Evolutionary conservation across 2,797 vertebrate genomes (phyloP).

Genomic region (Ceyx erithaca): DNA sequence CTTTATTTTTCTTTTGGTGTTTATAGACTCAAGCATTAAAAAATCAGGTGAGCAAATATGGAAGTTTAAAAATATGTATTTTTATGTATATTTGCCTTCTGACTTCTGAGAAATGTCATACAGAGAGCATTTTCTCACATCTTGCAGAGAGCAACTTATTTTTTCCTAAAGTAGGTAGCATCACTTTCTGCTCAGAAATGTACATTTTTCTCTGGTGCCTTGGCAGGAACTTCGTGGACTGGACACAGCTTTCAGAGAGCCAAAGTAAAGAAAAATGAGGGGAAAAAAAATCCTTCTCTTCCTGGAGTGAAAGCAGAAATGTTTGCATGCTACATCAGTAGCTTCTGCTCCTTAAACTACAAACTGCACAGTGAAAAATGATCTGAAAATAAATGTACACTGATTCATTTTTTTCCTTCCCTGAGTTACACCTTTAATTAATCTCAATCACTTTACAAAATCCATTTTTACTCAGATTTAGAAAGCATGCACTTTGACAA

Average conservation of each 20-base stretch:
- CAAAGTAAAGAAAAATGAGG: constrained; percentile 28
- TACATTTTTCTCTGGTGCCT: not conserved
- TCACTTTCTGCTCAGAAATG: not conserved
- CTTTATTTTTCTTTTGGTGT: not conserved
- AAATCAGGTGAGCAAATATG: not conserved
- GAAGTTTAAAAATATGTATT: not conserved
- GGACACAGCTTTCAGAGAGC: constrained; percentile 13
- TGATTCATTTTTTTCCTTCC: constrained; percentile 22
- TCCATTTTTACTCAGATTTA: constrained; percentile 54
- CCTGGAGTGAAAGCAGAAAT: not conserved
- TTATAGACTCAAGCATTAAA: not conserved
- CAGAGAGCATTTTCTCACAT: not conserved
- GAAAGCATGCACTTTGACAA: constrained; percentile 40
- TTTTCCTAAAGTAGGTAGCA: not conserved
- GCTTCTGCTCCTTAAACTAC: constrained; percentile 38
- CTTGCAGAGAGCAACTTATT: not conserved
- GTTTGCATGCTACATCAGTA: constrained; percentile 10
- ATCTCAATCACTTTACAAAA: constrained; percentile 64
- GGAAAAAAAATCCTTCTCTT: not conserved
- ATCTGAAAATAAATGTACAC: constrained; percentile 57
- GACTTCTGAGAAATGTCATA: not conserved
- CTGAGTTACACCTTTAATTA: constrained; percentile 62
- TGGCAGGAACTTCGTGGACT: not conserved
- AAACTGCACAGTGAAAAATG: constrained; percentile 58
- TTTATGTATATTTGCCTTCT: constrained; percentile 13